Percentiles rank a stretch among this genome's conserved stretches.
Evolutionary conservation across 2,888 invertebrate species (phyloP).

Genomic region (Ctenicera cuprea): DNA sequence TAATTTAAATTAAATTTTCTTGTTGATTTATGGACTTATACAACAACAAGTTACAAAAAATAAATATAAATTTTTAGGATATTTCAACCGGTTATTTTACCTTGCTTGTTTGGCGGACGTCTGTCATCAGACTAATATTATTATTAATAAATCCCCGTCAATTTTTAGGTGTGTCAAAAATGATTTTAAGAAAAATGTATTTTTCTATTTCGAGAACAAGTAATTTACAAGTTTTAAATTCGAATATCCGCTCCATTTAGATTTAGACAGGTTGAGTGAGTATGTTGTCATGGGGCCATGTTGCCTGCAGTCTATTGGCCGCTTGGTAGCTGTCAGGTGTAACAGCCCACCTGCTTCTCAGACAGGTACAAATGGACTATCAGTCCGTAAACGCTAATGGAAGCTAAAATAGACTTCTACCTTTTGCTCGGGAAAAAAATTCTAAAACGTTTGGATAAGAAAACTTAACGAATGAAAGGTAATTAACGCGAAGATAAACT

Average conservation of each 20-base stretch:
- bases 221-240: conserved; percentile 37
- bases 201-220: background rate
- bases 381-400: conserved; percentile 43
- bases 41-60: no score
- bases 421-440: conserved; percentile 12
- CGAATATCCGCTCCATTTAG: conserved; percentile 43
- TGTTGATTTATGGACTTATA: no score
- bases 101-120: no score
- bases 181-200: no score
- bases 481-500: background rate
- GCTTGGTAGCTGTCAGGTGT: conserved; percentile 45
- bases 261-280: conserved; percentile 46
- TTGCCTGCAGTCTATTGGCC: conserved; percentile 45
- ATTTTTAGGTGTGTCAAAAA: no score
- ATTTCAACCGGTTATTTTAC: no score
- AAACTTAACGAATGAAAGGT: background rate
- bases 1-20: no score
- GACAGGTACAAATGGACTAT: conserved; percentile 51
- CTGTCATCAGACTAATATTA: no score
- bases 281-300: conserved; percentile 43
- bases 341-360: conserved; percentile 45
- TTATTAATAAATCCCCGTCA: no score
- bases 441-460: background rate
- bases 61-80: no score
- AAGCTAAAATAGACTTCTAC: conserved; percentile 42